These are phyloP conservation scores for Colaptes auratus DNA, from an alignment of 2,113 vertebrate species.

Conservation along the genomic window DNA sequence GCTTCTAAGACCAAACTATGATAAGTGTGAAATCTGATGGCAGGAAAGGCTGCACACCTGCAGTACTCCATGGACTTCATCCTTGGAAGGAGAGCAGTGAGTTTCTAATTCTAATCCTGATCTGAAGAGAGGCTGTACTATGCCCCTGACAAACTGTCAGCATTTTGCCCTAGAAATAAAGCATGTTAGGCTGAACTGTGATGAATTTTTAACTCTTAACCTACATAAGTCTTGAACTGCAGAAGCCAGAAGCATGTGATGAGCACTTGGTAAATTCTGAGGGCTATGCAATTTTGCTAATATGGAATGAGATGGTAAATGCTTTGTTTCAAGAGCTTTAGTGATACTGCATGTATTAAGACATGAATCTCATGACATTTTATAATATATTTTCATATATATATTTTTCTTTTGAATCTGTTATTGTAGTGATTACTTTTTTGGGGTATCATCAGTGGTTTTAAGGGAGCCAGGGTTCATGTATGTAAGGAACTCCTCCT, in stretches of 20 bases:
- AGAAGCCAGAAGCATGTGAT: not conserved
- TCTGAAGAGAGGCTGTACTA: not conserved
- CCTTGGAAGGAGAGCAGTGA: not conserved
- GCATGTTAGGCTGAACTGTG: not conserved
- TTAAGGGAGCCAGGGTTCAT: slow-evolving; percentile 11
- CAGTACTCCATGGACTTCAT: not conserved
- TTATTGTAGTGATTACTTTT: not conserved
- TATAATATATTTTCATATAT: not conserved
- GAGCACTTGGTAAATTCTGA: not conserved
- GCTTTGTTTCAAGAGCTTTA: not conserved
- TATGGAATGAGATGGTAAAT: not conserved
- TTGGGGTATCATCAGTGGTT: not conserved
- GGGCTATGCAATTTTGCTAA: not conserved
- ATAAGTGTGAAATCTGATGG: not conserved
- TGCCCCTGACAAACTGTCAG: not conserved
- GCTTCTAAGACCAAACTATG: not conserved
- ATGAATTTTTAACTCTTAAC: not conserved
- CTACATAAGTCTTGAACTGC: not conserved
- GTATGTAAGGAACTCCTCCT: not conserved
- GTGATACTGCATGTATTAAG: not conserved
- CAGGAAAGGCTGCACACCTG: not conserved
- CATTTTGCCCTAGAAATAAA: not conserved
- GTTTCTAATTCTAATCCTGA: not conserved
- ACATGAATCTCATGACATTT: not conserved
- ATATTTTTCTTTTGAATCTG: not conserved